Conservation (phyloP, 1,140 invertebrate genomes). For the Lithobius niger region DNA sequence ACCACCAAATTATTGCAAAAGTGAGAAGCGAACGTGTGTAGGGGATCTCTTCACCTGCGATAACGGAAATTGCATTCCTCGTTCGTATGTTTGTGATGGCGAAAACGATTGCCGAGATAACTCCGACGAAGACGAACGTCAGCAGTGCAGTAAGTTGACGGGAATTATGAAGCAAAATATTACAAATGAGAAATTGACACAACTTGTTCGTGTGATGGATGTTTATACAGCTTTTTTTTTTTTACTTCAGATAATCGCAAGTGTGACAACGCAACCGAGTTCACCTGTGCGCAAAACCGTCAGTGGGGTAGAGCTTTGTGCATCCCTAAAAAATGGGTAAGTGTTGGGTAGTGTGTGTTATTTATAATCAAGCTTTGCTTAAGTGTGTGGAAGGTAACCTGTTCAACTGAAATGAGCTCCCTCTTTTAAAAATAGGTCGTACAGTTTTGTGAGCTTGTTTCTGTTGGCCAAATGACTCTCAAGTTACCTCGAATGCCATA, state of each 20-base stretch:
- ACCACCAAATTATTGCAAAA: slow-evolving; percentile 66
- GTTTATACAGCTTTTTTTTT: slow-evolving; percentile 2
- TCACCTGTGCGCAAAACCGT: slow-evolving; percentile 77
- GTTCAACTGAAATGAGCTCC: too few species aligned
- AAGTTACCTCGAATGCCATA: too few species aligned
- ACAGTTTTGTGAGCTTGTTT: too few species aligned
- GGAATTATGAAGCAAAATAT: background rate
- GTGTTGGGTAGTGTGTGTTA: too few species aligned
- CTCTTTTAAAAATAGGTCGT: too few species aligned
- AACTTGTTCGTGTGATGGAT: background rate
- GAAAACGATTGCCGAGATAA: slow-evolving; percentile 89
- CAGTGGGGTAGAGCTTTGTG: slow-evolving; percentile 82
- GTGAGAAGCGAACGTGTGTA: slow-evolving; percentile 86
- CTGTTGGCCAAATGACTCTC: too few species aligned
- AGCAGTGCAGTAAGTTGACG: slow-evolving; percentile 68
- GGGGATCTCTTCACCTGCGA: slow-evolving; percentile 90
- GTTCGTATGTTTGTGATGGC: slow-evolving; percentile 94
- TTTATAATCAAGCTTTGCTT: too few species aligned
- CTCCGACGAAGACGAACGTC: slow-evolving; percentile 77
- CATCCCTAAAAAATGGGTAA: slow-evolving; percentile 85
- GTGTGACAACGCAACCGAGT: slow-evolving; percentile 83
- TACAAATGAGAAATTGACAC: background rate
- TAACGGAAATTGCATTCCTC: slow-evolving; percentile 91
- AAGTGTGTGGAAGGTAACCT: too few species aligned
- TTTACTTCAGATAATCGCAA: slow-evolving; percentile 55